A percentile compares a stretch with the other conserved stretches of the same genome.
These are phyloP conservation scores for Hoplodrina blanda DNA, from an alignment of 2,888 invertebrate species.

Conservation along the genomic window DNA sequence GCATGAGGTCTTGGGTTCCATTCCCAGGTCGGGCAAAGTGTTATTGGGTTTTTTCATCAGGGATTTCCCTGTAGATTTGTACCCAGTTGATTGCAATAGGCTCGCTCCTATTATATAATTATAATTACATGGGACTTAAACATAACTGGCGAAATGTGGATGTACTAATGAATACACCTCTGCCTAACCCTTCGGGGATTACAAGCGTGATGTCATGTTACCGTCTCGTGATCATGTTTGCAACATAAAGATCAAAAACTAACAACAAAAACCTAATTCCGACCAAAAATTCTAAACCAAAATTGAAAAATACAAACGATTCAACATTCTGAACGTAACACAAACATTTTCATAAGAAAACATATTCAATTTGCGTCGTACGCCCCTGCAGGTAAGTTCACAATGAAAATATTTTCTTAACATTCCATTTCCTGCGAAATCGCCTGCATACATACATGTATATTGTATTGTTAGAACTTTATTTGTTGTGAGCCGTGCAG, in stretches of 20 bases:
- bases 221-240: too few species aligned
- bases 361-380: conserved; percentile 53
- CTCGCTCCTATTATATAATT: too few species aligned
- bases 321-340: conserved; percentile 17
- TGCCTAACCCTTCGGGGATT: too few species aligned
- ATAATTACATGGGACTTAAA: too few species aligned
- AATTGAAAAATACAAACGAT: conserved; percentile 51
- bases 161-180: too few species aligned
- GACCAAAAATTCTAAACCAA: conserved; percentile 21
- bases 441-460: conserved; percentile 13
- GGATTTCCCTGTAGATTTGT: too few species aligned
- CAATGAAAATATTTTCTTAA: conserved; percentile 48
- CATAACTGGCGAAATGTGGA: too few species aligned
- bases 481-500: conserved; percentile 26
- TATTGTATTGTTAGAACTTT: conserved; percentile 7
- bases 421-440: conserved; percentile 43
- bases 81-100: too few species aligned
- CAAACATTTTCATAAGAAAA: conserved; percentile 38
- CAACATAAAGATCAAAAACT: not conserved
- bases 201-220: too few species aligned
- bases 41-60: too few species aligned
- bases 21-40: too few species aligned
- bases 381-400: conserved; percentile 40
- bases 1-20: too few species aligned
- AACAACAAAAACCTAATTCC: conserved; percentile 5